A percentile compares a stretch with the other conserved stretches of the same genome.
phyloP scores from a whole-genome alignment of 92 coral and sea anemone species.

The Isaurus tuberculatus region DNA sequence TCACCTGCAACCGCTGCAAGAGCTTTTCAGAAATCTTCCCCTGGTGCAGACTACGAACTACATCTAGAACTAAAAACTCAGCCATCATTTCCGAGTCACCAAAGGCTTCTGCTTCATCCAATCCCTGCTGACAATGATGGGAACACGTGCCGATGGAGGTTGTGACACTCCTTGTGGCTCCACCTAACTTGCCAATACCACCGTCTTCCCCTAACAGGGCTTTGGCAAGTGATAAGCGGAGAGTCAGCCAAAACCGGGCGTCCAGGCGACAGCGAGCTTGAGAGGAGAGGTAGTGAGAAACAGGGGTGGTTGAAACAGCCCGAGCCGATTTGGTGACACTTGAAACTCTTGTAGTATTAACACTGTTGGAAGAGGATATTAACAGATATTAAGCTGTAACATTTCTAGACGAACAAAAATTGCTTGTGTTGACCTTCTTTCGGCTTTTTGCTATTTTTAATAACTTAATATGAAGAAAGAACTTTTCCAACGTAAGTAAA shows the following conservation, averaged over 20 bases:
- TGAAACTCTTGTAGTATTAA: constrained; percentile 59
- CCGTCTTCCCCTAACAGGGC: constrained; percentile 89
- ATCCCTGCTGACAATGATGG: constrained; percentile 94
- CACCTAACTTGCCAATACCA: constrained; percentile 93
- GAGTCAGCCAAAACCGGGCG: constrained; percentile 92
- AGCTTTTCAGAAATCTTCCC: constrained; percentile 76
- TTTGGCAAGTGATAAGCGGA: constrained; percentile 84
- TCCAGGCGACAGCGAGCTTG: constrained; percentile 88
- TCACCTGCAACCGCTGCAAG: constrained; percentile 79
- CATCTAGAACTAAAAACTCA: constrained; percentile 71
- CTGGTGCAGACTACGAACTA: constrained; percentile 75
- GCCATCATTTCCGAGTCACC: constrained; percentile 89
- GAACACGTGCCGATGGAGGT: constrained; percentile 85
- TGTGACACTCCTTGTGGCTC: constrained; percentile 86
- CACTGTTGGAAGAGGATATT: constrained; percentile 30
- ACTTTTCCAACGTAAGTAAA: no score
- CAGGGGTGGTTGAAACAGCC: constrained; percentile 28
- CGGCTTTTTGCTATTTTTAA: no score
- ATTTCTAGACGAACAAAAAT: no score
- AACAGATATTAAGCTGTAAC: background rate
- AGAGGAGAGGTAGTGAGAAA: constrained; percentile 67
- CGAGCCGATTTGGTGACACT: constrained; percentile 69
- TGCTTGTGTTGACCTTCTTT: no score
- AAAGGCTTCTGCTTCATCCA: constrained; percentile 97
- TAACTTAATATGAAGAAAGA: no score